A percentile compares a stretch with the other conserved stretches of the same genome.
phyloP scores from a whole-genome alignment of 2,888 invertebrate genomes.

The Heliconius erato region DNA sequence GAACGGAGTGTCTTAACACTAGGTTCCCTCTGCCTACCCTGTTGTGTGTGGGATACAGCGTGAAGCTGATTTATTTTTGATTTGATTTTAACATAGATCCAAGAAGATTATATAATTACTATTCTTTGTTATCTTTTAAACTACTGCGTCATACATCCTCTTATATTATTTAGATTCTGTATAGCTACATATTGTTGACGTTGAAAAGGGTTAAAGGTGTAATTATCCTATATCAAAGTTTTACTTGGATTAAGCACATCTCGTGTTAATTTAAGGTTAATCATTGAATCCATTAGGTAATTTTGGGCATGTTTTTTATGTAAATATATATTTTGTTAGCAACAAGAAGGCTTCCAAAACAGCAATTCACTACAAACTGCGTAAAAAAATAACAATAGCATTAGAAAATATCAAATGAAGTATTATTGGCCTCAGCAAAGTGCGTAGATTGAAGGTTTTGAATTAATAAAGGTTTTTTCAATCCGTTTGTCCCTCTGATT shows the following conservation, averaged over 20 bases:
- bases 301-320: neutral
- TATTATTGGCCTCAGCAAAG: too few species aligned
- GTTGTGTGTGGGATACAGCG: too few species aligned
- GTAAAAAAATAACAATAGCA: too few species aligned
- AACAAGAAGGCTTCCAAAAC: too few species aligned
- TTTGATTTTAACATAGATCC: neutral
- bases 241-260: neutral
- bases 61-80: neutral
- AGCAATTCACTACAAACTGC: too few species aligned
- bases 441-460: too few species aligned
- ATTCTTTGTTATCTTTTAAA: neutral
- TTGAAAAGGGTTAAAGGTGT: slow-evolving; percentile 14
- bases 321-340: too few species aligned
- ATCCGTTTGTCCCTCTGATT: too few species aligned
- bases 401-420: too few species aligned
- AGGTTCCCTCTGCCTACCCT: too few species aligned
- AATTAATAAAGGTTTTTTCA: too few species aligned
- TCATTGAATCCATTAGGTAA: neutral
- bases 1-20: too few species aligned
- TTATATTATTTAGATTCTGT: neutral
- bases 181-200: slow-evolving; percentile 15
- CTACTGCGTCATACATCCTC: neutral
- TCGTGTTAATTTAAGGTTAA: neutral
- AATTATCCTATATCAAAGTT: slow-evolving; percentile 9
- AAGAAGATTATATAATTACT: slow-evolving; percentile 5